Base-by-base conservation (phyloP, 2,113 vertebrate species). In the Silurus glanis region DNA sequence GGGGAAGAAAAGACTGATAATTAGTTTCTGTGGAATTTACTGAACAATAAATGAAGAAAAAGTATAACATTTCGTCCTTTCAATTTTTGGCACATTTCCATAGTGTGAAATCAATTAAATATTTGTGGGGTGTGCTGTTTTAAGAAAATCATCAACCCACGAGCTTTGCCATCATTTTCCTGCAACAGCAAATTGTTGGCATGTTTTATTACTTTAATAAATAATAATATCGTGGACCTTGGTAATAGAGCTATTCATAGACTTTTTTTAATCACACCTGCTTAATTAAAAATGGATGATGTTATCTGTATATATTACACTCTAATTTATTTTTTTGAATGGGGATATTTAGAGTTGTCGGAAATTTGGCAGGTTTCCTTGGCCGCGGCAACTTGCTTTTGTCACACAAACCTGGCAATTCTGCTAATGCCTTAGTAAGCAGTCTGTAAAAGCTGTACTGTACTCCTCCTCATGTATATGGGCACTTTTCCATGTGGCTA, bases 391-490 rank as follows among this genome's bases (percentile, higher is more conserved):
- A 16, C 25, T 55, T 59, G 53, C 74, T 58, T 76, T 25, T 19
- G 14, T 58, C 53, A 79, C 76, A 58, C n/a, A 25, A 28, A 53
- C 25, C 55, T 59, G 7, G 14, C 55, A 17, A 6, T 79, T 16
- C 9, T 45, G 55, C 51, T 14, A 49, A 76, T 59, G 8, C 59
- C 53, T 28, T 19, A 85, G 55, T 66, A 55, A 64, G 74, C 84
- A 78, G n/a, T 75, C 58, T 85, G 37, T 21, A 64, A 49, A 64
- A 62, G 83, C 61, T 37, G 59, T 59, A 23, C 10, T 66, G 71
- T 59, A 19, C 64, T 64, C n/a, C 72, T 76, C 58, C 6, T 64
- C 47, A 58, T 75, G 83, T 84, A 62, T 75, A 62, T 17, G 25
- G 84, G 84, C n/a, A 16, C 6, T 28, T 17, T 56, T 85, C 74